phyloP scores from a whole-genome alignment of 2,797 vertebrate genomes.

The Bradypodion ventrale region DNA sequence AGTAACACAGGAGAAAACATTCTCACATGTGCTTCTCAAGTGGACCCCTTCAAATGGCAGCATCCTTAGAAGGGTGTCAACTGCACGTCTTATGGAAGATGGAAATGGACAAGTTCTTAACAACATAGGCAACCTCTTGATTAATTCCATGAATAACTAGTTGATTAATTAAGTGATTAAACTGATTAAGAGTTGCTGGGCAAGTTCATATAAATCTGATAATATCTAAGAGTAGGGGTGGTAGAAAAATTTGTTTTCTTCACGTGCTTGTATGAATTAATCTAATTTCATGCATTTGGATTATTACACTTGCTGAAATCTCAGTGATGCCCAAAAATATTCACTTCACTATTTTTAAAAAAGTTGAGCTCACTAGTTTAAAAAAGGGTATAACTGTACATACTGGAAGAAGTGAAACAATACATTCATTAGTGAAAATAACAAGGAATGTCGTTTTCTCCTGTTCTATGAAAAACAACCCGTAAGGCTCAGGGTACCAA shows the following conservation, averaged over 20 bases:
- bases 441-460: no score
- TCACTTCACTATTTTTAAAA: not conserved
- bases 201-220: constrained; percentile 58
- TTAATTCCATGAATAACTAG: not conserved
- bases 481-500: no score
- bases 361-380: not conserved
- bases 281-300: not conserved
- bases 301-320: not conserved
- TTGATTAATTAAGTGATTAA: constrained; percentile 18
- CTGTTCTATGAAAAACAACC: no score
- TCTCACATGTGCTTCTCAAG: no score
- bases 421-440: not conserved
- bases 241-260: not conserved
- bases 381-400: not conserved
- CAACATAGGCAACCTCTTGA: not conserved
- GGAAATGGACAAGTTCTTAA: not conserved
- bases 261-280: not conserved
- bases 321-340: not conserved
- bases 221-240: constrained; percentile 23
- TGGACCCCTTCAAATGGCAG: not conserved
- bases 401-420: not conserved
- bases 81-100: not conserved
- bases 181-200: not conserved
- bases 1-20: not conserved
- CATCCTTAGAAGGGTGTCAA: not conserved